Base-by-base conservation (phyloP, 2,888 invertebrate genomes). In the Euclidia mi region DNA sequence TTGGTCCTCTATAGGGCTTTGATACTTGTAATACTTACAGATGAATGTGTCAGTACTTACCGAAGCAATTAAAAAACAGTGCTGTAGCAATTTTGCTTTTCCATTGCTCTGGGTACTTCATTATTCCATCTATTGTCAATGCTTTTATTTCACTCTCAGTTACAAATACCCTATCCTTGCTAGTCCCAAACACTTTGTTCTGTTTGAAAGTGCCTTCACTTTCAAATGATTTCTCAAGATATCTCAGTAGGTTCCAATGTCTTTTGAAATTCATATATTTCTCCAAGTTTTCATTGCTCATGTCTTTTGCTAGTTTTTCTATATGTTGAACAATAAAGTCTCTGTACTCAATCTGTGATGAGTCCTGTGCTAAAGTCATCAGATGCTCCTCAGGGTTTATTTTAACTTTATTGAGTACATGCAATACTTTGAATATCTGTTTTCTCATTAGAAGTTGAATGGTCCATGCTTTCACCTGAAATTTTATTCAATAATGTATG, bases 271-370 rank as follows among this genome's bases (percentile, higher is more conserved):
- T 67, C 18, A 82, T 69, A 92, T 93, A 95, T 67, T 76, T 87
- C 1, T 76, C 65, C 2, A 84, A 35, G 53, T 84, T 88, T 45
- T 92, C 89, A 47, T 60, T 61, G 41, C 77, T 83, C 63, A 94
- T 89, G 11, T 91, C 89, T 12, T 94, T 88, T 7, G 89, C 85
- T 25, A 93, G 88, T 60, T 95, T 95, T 37, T 94, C 93, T 55
- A 97, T 85, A 79, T 97, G 95, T 44, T 96, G 95, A 12, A 96
- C 95, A 65, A 97, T 95, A 69, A 96, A 96, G 71, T 96, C 96
- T 72, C 96, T 94, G 43, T 96, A 89, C 25, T 92, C 92, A 62
- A 95, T 94, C 61, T 96, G 94, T 31, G 90, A 85, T 32, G 96
- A 96, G 42, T 95, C 95, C 62, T 95, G 84, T 11, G 96, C 96